Evolutionary conservation across 2,797 vertebrate genomes (phyloP), one percentile per base, ranked within the genome.

Genomic region (Eurystomus glaucurus): DNA sequence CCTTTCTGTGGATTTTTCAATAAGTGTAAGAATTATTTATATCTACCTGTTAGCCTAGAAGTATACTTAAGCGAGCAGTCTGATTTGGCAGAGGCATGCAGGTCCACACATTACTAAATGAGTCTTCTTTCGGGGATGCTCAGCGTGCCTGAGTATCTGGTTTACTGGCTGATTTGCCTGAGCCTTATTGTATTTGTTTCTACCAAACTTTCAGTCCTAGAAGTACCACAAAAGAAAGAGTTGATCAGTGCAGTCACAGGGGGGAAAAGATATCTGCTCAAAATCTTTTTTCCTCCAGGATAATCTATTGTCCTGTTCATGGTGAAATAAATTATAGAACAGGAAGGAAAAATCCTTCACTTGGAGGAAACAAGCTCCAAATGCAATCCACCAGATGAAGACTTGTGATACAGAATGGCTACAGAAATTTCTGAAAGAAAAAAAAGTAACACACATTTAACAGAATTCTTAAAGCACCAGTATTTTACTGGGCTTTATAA

Each of bases 181-280:
- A 66, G 14, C 21, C 16, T 68, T 90, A 28, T 52, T 62, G 25
- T 54, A 62, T 29, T 88, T 52, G 33, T 52, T 85, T 88, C n/a
- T 35, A 65, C 11, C 20, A 77, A 62, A 64, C 4, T 28, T 31
- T 54, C 19, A 25, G 26, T 23, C 31, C 35, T 54, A 48, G 29
- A 83, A 51, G 7, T 61, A 72, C 6, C 26, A 76, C 29, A 68
- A 82, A 90, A 39, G 21, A 87, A 76, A 62, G 19, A 81, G 28
- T 39, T 31, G 43, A 0, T 33, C 1, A 1, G 9, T 61, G 20
- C 9, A 61, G 50, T 70, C 13, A 74, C 21, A 28, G 7, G 1
- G 2, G 6, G 6, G 3, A 39, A 70, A 92, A 31, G 8, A 50
- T 5, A n/a, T 11, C 37, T 66, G 19, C 12, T 92, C 28, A 33